These are phyloP conservation scores for Actinopyga echinites DNA, from an alignment of 53 echinoderm and acorn worm genomes.

Conservation along the genomic window DNA sequence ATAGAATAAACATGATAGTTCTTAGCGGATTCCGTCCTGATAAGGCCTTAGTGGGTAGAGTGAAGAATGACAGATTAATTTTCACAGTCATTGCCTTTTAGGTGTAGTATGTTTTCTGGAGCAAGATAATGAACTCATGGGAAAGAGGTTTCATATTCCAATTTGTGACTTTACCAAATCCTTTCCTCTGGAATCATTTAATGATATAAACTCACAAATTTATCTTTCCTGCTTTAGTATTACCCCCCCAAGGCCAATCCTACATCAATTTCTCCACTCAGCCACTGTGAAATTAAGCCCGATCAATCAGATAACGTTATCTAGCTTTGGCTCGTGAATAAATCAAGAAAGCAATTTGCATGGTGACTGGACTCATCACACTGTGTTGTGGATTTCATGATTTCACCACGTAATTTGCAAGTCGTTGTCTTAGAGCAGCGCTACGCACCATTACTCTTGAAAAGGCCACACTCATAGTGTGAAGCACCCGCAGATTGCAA, in stretches of 20 bases:
- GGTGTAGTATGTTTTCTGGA: constrained; percentile 34
- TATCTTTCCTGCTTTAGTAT: constrained; percentile 45
- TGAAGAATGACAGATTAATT: constrained; percentile 36
- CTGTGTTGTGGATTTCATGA: constrained; percentile 41
- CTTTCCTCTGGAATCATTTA: constrained; percentile 49
- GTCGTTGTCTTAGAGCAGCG: constrained; percentile 42
- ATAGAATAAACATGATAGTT: no score
- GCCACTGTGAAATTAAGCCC: constrained; percentile 55
- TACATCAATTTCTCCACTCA: constrained; percentile 56
- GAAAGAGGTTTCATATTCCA: constrained; percentile 44
- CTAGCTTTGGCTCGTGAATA: constrained; percentile 49
- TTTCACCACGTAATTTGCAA: constrained; percentile 46
- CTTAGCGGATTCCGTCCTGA: no score
- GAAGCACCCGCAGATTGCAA: constrained; percentile 43
- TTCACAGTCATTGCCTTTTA: constrained; percentile 30
- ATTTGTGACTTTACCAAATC: constrained; percentile 25
- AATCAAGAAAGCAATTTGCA: constrained; percentile 56
- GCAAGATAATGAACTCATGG: constrained; percentile 47
- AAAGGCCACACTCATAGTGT: constrained; percentile 42
- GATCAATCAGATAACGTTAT: constrained; percentile 56
- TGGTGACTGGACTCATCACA: constrained; percentile 46
- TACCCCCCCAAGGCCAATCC: constrained; percentile 54
- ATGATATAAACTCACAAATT: constrained; percentile 52
- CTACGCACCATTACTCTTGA: constrained; percentile 48
- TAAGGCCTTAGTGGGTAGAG: background rate